phyloP scores from a whole-genome alignment of 2,797 vertebrate species.

The Helostoma temminkii region DNA sequence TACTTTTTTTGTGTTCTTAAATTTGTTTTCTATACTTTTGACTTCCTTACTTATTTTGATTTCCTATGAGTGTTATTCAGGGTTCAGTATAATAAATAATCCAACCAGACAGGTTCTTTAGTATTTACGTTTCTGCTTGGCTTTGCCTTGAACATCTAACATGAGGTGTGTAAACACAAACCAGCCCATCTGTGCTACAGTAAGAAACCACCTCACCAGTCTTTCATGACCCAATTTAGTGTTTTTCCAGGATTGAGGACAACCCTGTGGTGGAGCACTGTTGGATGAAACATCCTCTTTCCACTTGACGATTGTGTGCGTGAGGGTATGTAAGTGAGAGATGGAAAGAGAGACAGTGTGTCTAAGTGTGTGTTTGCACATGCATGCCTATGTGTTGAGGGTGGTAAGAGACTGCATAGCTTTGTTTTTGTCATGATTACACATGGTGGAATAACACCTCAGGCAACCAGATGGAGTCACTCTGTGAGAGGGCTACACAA shows the following conservation, averaged over 20 bases:
- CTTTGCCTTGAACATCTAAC: background rate
- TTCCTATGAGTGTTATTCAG: too few relatives aligned
- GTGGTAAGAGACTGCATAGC: constrained; percentile 50
- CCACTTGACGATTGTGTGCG: constrained; percentile 28
- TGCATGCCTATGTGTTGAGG: constrained; percentile 25
- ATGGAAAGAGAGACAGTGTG: background rate
- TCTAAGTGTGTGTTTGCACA: background rate
- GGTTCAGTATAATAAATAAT: too few relatives aligned
- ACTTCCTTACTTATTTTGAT: background rate
- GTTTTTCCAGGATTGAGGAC: constrained; percentile 58
- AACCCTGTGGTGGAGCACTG: constrained; percentile 29
- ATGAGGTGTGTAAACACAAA: constrained; percentile 36
- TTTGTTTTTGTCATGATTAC: constrained; percentile 74
- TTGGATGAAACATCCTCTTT: constrained; percentile 55
- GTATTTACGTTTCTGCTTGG: constrained; percentile 1
- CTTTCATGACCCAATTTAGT: constrained; percentile 53
- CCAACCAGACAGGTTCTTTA: too few relatives aligned
- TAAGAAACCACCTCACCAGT: constrained; percentile 36
- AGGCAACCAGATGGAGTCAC: constrained; percentile 75
- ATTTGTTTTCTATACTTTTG: background rate
- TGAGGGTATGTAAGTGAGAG: background rate
- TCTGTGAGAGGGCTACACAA: constrained; percentile 60
- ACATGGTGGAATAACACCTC: constrained; percentile 74
- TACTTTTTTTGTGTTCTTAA: too few relatives aligned
- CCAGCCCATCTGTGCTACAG: constrained; percentile 36